phyloP scores from a whole-genome alignment of 2,888 invertebrate species.

The Oxytorus armatus region DNA sequence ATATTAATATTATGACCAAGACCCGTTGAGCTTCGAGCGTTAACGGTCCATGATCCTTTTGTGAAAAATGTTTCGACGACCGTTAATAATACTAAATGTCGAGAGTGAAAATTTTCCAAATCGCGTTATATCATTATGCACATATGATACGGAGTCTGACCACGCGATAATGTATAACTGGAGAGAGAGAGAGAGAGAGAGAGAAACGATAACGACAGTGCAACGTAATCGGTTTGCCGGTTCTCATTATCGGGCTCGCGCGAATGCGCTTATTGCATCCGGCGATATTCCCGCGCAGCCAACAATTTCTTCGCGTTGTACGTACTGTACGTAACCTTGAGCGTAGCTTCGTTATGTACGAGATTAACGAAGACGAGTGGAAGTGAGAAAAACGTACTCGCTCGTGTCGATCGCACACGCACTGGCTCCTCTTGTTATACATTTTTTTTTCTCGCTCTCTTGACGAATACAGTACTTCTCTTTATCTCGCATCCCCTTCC shows the following conservation, averaged over 20 bases:
- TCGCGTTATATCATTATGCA: no score
- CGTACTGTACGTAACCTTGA: slow-evolving; percentile 57
- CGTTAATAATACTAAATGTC: no score
- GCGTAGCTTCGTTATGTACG: slow-evolving; percentile 36
- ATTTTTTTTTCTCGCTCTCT: no score
- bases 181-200: slow-evolving; percentile 12
- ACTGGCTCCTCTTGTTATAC: not conserved
- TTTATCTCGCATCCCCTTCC: no score
- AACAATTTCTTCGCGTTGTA: slow-evolving; percentile 25
- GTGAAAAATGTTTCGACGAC: no score
- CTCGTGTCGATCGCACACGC: not conserved
- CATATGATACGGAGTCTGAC: no score
- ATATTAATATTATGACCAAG: no score
- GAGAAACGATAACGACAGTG: slow-evolving; percentile 41
- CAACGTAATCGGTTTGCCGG: slow-evolving; percentile 56
- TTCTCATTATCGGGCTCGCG: slow-evolving; percentile 62
- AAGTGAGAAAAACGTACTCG: slow-evolving; percentile 2
- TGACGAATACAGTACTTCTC: no score
- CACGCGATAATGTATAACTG: no score
- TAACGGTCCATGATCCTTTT: no score
- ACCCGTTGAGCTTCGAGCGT: no score
- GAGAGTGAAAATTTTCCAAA: no score
- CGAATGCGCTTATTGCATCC: slow-evolving; percentile 63
- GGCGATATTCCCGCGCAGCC: slow-evolving; percentile 47
- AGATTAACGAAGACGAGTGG: slow-evolving; percentile 39